These are phyloP conservation scores for Lampris incognitus DNA, from an alignment of 2,113 vertebrate species.

Conservation along the genomic window DNA sequence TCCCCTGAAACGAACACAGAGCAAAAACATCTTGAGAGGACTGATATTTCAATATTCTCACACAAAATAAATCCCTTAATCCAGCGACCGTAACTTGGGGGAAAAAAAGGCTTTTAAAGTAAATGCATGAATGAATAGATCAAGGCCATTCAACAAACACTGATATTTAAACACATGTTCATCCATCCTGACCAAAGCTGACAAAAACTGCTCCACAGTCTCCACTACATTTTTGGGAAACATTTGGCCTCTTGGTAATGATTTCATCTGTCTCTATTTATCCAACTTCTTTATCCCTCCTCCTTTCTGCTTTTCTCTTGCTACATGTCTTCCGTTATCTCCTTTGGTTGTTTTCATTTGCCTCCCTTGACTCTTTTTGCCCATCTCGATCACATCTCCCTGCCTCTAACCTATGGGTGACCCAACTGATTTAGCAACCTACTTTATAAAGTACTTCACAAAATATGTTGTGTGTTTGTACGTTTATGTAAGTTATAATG, in stretches of 20 bases:
- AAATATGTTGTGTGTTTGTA: too few species aligned
- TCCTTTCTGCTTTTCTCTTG: background rate
- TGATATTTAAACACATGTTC: too few species aligned
- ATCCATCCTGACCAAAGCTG: constrained; percentile 17
- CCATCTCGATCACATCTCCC: background rate
- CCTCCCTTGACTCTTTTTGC: background rate
- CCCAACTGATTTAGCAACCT: too few species aligned
- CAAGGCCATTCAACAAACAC: too few species aligned
- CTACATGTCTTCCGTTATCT: background rate
- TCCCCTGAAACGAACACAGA: background rate
- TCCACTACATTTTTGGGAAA: constrained; percentile 10
- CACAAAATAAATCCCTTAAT: background rate
- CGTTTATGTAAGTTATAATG: too few species aligned
- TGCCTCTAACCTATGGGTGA: background rate
- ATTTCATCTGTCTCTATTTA: background rate
- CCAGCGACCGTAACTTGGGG: too few species aligned
- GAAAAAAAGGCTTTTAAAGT: too few species aligned
- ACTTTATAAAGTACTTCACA: too few species aligned
- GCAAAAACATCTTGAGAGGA: background rate
- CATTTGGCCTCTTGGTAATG: constrained; percentile 1
- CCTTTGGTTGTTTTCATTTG: background rate
- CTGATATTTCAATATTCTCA: constrained; percentile 44
- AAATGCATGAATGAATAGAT: too few species aligned
- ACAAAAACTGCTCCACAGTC: constrained; percentile 20
- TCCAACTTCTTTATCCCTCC: background rate